phyloP scores from a whole-genome alignment of 2,797 vertebrate genomes.

The Acipenser transmontanus region DNA sequence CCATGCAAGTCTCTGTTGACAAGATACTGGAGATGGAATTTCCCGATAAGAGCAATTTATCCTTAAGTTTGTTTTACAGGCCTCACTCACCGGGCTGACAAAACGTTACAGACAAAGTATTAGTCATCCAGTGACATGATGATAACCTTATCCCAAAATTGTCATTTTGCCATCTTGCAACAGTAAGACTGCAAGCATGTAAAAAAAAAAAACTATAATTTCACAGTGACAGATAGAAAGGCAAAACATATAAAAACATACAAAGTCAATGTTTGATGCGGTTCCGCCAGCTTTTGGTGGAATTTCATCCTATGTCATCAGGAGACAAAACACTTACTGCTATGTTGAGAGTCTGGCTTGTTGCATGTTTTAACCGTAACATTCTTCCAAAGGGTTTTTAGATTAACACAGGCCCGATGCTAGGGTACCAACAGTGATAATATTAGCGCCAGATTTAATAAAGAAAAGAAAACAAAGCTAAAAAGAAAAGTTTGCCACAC shows the following conservation, averaged over 20 bases:
- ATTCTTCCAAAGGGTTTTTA: not conserved
- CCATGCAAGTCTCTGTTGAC: slow-evolving; percentile 53
- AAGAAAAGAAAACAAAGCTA: slow-evolving; percentile 1
- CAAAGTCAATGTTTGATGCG: not conserved
- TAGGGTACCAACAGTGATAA: too few relatives aligned
- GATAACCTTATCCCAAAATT: slow-evolving; percentile 17
- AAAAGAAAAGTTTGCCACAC: not conserved
- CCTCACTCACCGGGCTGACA: slow-evolving; percentile 1
- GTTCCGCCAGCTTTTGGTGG: not conserved
- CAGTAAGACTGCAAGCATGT: slow-evolving; percentile 7
- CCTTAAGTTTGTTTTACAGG: slow-evolving; percentile 46
- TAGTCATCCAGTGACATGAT: slow-evolving; percentile 17
- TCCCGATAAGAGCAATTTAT: slow-evolving; percentile 59
- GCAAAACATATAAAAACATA: slow-evolving; percentile 13
- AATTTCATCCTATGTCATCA: not conserved
- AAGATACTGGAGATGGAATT: slow-evolving; percentile 56
- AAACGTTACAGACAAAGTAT: slow-evolving; percentile 4
- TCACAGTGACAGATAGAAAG: slow-evolving; percentile 11
- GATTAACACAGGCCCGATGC: too few relatives aligned
- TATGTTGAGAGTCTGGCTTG: not conserved
- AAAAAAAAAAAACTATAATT: slow-evolving; percentile 14
- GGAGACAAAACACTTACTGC: slow-evolving; percentile 3
- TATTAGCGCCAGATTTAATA: not conserved
- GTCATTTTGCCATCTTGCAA: slow-evolving; percentile 8
- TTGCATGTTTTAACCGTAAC: not conserved